A percentile compares a stretch with the other conserved stretches of the same genome.
Conservation (phyloP, 2,888 invertebrate species). For the Biston betularia region DNA sequence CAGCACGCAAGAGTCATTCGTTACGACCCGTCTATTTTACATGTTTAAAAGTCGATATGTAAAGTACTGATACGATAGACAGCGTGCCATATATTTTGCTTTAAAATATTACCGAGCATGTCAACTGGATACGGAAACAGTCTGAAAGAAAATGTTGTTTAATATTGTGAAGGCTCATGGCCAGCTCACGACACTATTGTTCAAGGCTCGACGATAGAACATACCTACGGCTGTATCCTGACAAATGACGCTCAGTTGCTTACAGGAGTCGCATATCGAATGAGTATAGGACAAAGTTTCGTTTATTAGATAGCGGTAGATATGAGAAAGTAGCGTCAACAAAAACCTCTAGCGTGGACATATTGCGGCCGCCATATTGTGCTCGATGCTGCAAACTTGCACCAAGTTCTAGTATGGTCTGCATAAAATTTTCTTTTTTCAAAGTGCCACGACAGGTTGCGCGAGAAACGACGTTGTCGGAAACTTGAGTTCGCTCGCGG, state of each 20-base stretch:
- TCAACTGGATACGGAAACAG: slow-evolving; percentile 35
- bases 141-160: slow-evolving; percentile 36
- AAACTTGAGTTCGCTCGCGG: slow-evolving; percentile 56
- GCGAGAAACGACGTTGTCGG: slow-evolving; percentile 50
- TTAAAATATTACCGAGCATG: slow-evolving; percentile 40
- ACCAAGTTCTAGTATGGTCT: slow-evolving; percentile 67
- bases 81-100: slow-evolving; percentile 38
- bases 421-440: slow-evolving; percentile 72
- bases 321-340: slow-evolving; percentile 79
- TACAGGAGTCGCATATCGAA: slow-evolving; percentile 80
- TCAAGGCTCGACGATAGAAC: slow-evolving; percentile 37
- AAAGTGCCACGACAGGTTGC: slow-evolving; percentile 46
- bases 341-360: slow-evolving; percentile 78
- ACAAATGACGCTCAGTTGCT: slow-evolving; percentile 69
- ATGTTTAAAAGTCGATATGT: slow-evolving; percentile 55
- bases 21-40: slow-evolving; percentile 56
- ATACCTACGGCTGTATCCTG: slow-evolving; percentile 50
- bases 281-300: slow-evolving; percentile 79
- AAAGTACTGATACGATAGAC: slow-evolving; percentile 41
- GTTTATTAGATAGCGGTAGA: slow-evolving; percentile 82
- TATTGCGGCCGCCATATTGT: slow-evolving; percentile 78
- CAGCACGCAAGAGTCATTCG: slow-evolving; percentile 60
- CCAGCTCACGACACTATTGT: slow-evolving; percentile 44
- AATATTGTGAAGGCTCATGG: slow-evolving; percentile 43
- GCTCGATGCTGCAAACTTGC: slow-evolving; percentile 75